A percentile compares a stretch with the other conserved stretches of the same genome.
Evolutionary conservation across 37 sponge, comb jelly and placozoan species (phyloP).

Genomic region (Corticium candelabrum): DNA sequence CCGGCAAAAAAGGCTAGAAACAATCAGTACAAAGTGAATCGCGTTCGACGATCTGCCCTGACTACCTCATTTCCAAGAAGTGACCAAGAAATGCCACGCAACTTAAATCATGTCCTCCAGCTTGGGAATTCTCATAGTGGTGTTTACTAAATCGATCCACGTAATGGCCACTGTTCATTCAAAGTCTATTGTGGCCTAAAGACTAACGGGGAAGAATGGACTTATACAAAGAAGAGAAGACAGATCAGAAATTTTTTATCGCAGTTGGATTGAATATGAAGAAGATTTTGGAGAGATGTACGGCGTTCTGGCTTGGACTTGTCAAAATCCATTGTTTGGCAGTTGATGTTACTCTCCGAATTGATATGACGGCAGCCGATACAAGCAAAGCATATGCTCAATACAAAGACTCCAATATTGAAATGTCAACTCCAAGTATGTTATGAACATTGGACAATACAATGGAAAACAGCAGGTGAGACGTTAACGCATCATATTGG

Average conservation of each 20-base stretch:
- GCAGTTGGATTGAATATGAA: too few species aligned
- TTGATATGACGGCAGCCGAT: background rate
- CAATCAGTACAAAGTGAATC: too few species aligned
- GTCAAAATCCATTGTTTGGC: too few species aligned
- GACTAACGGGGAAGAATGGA: background rate
- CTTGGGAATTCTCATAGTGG: too few species aligned
- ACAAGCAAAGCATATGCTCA: background rate
- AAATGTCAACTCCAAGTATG: background rate
- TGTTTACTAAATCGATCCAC: too few species aligned
- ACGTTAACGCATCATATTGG: background rate
- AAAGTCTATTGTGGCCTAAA: background rate
- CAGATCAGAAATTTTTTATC: too few species aligned
- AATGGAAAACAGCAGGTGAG: background rate
- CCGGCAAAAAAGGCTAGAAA: too few species aligned
- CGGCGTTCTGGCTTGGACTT: background rate
- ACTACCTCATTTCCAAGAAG: too few species aligned
- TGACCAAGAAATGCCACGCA: too few species aligned
- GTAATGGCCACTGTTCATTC: too few species aligned
- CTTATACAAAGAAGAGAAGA: background rate
- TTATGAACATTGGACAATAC: background rate
- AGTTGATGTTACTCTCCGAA: background rate
- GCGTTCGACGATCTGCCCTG: too few species aligned
- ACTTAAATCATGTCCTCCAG: too few species aligned
- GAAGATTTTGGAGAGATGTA: background rate
- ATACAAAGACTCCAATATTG: background rate